Percentiles rank a stretch among this genome's conserved stretches.
Evolutionary conservation across 2,888 invertebrate species (phyloP).

Genomic region (Agrotis ipsilon): DNA sequence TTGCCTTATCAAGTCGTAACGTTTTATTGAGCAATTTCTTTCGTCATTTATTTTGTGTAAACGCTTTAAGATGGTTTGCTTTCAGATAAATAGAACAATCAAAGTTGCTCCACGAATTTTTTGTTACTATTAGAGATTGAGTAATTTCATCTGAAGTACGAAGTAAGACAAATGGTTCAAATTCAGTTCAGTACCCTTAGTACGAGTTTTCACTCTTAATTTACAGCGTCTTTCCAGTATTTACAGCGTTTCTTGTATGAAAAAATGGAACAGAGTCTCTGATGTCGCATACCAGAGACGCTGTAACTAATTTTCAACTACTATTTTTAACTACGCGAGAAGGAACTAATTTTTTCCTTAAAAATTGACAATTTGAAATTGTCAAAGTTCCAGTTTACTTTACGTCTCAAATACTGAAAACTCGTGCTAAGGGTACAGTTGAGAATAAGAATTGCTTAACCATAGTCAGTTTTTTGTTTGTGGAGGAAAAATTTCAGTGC

Average conservation of each 20-base stretch:
- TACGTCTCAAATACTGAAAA: too few relatives aligned
- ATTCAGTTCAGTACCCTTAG: slow-evolving; percentile 15
- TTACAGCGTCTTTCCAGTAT: too few relatives aligned
- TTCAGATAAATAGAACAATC: slow-evolving; percentile 39
- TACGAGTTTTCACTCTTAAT: too few relatives aligned
- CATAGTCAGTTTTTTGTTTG: not conserved
- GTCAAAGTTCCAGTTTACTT: too few relatives aligned
- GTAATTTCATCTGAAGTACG: not conserved
- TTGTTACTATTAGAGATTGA: slow-evolving; percentile 5
- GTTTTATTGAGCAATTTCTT: slow-evolving; percentile 55
- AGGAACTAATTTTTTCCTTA: too few relatives aligned
- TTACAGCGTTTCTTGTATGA: too few relatives aligned
- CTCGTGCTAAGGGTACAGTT: too few relatives aligned
- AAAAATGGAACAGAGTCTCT: too few relatives aligned
- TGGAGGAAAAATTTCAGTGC: not conserved
- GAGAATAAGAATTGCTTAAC: not conserved
- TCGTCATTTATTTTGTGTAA: slow-evolving; percentile 49
- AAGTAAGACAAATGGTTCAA: not conserved
- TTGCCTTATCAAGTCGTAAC: slow-evolving; percentile 55
- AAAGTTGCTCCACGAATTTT: slow-evolving; percentile 15
- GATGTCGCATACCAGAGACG: too few relatives aligned
- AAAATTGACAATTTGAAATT: too few relatives aligned
- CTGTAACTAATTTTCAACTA: too few relatives aligned
- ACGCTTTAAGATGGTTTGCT: slow-evolving; percentile 21
- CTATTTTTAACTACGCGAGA: too few relatives aligned